Percentiles rank a stretch among this genome's conserved stretches.
Conservation (phyloP, 2,888 invertebrate species). For the Abrostola tripartita region DNA sequence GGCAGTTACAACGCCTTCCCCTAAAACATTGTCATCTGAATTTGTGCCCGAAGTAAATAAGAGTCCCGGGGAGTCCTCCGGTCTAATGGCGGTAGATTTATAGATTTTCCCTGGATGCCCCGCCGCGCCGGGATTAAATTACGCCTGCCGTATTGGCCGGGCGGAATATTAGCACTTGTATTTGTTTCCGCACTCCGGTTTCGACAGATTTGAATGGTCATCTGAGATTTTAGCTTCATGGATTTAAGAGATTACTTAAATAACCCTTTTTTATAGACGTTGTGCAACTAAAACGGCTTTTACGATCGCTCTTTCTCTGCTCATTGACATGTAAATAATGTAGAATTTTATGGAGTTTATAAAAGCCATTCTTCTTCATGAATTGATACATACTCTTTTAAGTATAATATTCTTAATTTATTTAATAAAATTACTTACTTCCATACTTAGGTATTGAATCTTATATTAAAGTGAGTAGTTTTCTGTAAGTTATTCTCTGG, state of each 20-base stretch:
- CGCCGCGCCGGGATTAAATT: conserved; percentile 86
- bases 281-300: neutral
- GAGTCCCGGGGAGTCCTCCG: conserved; percentile 84
- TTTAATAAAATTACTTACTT: too few species aligned
- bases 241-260: conserved; percentile 26
- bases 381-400: conserved; percentile 4
- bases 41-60: conserved; percentile 88
- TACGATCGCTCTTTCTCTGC: neutral
- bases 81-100: conserved; percentile 88
- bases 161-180: conserved; percentile 85
- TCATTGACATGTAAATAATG: too few species aligned
- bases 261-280: conserved; percentile 4
- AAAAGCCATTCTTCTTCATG: too few species aligned
- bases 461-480: conserved; percentile 29
- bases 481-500: conserved; percentile 22
- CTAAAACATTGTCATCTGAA: conserved; percentile 89
- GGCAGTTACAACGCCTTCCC: conserved; percentile 87
- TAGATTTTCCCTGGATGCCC: conserved; percentile 87
- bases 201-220: conserved; percentile 77
- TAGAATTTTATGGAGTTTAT: too few species aligned
- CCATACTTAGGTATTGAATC: too few species aligned
- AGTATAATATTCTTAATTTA: conserved; percentile 31
- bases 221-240: conserved; percentile 56
- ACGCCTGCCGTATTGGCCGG: conserved; percentile 85
- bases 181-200: conserved; percentile 81